Conservation (phyloP, 2,888 invertebrate genomes). For the Polietes domitor region DNA sequence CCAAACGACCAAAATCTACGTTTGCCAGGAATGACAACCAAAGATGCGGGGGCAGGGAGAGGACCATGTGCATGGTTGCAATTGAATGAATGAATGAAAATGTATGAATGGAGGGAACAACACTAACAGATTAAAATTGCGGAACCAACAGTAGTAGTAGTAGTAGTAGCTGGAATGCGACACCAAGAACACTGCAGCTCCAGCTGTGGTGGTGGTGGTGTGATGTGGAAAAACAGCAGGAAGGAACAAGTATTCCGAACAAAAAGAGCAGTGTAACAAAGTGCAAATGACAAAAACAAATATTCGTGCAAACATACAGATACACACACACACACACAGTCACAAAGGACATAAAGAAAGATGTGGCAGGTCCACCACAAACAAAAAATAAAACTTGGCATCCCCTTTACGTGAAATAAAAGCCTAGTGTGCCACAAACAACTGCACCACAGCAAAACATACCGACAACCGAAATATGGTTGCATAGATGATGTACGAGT, state of each 20-base stretch:
- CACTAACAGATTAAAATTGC: constrained; percentile 36
- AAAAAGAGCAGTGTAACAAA: constrained; percentile 23
- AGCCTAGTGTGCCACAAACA: not conserved
- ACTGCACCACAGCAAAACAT: not conserved
- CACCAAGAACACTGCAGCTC: not conserved
- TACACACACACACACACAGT: not conserved
- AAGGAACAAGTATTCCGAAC: not conserved
- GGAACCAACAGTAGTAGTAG: constrained; percentile 8
- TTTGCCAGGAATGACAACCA: not conserved
- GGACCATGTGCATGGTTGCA: not conserved
- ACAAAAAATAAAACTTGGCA: constrained; percentile 16
- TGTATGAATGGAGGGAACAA: constrained; percentile 22
- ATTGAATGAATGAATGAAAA: constrained; percentile 1
- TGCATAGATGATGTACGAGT: not conserved
- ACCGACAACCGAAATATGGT: not conserved
- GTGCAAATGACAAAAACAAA: constrained; percentile 54
- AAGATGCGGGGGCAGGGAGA: not conserved
- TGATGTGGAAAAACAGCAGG: not conserved
- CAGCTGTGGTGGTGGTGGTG: not conserved
- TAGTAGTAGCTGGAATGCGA: not conserved
- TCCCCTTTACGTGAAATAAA: constrained; percentile 3
- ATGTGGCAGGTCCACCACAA: not conserved
- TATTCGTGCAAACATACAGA: not conserved
- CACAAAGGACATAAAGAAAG: constrained; percentile 31
- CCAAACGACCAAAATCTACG: constrained; percentile 13